Evolutionary conservation across 2,113 vertebrate species (phyloP).

Genomic region (Entelurus aequoreus): DNA sequence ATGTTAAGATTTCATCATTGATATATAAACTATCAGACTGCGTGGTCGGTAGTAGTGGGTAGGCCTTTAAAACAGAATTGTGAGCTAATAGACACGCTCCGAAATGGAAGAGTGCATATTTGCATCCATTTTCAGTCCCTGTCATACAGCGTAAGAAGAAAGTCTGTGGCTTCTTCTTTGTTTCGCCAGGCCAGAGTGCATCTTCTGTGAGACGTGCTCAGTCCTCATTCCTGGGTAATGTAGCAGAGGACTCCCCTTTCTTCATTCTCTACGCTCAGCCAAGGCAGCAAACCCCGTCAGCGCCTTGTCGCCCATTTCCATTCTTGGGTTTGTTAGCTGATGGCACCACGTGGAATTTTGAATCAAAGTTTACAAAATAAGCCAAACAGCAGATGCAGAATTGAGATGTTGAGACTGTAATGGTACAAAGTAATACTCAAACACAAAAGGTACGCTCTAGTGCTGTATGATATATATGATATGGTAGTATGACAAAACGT

Average conservation of each 20-base stretch:
- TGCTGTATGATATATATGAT: too few relatives aligned
- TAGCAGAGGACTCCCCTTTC: slow-evolving; percentile 62
- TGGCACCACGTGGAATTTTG: not conserved
- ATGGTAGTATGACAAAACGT: too few relatives aligned
- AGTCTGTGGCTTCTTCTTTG: slow-evolving; percentile 51
- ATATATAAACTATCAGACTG: too few relatives aligned
- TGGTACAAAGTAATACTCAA: too few relatives aligned
- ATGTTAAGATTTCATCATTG: too few relatives aligned
- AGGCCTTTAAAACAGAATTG: too few relatives aligned
- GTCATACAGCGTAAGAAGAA: slow-evolving; percentile 7
- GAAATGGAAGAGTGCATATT: not conserved
- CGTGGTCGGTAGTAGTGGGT: too few relatives aligned
- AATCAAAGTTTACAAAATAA: too few relatives aligned
- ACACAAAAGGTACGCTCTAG: too few relatives aligned
- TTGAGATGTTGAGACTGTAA: too few relatives aligned
- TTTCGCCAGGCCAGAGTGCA: slow-evolving; percentile 53
- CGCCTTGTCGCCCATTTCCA: slow-evolving; percentile 38
- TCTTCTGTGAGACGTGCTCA: slow-evolving; percentile 52
- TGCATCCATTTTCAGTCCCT: not conserved
- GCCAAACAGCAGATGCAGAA: not conserved
- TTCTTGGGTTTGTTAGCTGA: slow-evolving; percentile 27
- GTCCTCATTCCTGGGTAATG: slow-evolving; percentile 66
- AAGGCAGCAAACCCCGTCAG: slow-evolving; percentile 31
- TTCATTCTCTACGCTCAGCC: slow-evolving; percentile 48
- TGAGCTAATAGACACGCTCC: too few relatives aligned